Percentiles rank a stretch among this genome's conserved stretches.
phyloP scores from a whole-genome alignment of 2,888 invertebrate species.

The Portevinia maculata region DNA sequence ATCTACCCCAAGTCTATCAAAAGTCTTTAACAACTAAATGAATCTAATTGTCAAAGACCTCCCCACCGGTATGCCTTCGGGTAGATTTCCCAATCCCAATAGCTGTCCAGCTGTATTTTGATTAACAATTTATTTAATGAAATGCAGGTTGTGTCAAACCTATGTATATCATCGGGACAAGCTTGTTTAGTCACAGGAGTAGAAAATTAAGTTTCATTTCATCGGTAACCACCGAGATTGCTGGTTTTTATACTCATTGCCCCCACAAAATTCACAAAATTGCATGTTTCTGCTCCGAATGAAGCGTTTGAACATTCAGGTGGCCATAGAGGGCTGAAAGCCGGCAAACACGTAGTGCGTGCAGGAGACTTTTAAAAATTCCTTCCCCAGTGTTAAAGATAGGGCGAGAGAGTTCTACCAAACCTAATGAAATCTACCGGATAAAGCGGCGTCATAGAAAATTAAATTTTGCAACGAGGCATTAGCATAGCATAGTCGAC shows the following conservation, averaged over 20 bases:
- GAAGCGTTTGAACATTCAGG: not conserved
- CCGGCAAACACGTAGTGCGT: not conserved
- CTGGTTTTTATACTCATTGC: not conserved
- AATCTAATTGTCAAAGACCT: not conserved
- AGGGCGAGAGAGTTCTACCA: not conserved
- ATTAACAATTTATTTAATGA: slow-evolving; percentile 29
- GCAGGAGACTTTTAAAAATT: slow-evolving; percentile 28
- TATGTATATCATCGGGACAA: slow-evolving; percentile 3
- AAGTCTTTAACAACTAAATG: not conserved
- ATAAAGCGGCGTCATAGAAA: slow-evolving; percentile 33
- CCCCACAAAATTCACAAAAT: slow-evolving; percentile 33
- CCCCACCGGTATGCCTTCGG: not conserved
- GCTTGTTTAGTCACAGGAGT: slow-evolving; percentile 5
- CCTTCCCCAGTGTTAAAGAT: slow-evolving; percentile 1
- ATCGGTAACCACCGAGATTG: slow-evolving; percentile 22
- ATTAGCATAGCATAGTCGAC: slow-evolving; percentile 14
- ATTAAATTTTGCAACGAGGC: slow-evolving; percentile 46
- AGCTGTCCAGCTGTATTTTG: slow-evolving; percentile 32
- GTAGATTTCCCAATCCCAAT: not conserved
- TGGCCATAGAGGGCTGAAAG: slow-evolving; percentile 2
- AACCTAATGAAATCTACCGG: slow-evolving; percentile 2
- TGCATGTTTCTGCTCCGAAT: not conserved
- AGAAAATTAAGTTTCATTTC: slow-evolving; percentile 45
- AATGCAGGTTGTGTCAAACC: not conserved
- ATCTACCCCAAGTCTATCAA: too few relatives aligned